These are phyloP conservation scores for Grallaria varia DNA, from an alignment of 2,113 vertebrate species.

Conservation along the genomic window DNA sequence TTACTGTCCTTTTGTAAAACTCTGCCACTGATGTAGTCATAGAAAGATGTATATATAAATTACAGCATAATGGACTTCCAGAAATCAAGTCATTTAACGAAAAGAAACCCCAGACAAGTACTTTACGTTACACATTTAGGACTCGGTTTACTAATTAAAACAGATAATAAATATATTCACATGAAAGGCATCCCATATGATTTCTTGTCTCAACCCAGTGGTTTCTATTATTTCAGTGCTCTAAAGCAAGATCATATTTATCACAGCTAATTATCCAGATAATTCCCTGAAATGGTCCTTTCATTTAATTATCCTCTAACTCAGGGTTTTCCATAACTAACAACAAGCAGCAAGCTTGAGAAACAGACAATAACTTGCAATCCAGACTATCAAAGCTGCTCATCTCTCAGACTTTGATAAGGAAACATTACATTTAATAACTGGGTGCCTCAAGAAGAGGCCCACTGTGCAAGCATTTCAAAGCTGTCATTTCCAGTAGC, in stretches of 20 bases:
- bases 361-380: neutral
- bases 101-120: neutral
- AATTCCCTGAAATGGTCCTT: constrained; percentile 50
- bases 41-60: neutral
- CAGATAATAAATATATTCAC: constrained; percentile 25
- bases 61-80: neutral
- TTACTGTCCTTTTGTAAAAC: constrained; percentile 25
- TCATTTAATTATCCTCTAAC: constrained; percentile 45
- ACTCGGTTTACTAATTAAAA: constrained; percentile 35
- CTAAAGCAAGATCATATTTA: constrained; percentile 46
- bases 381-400: neutral
- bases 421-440: neutral
- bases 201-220: constrained; percentile 41
- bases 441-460: neutral
- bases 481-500: neutral
- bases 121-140: neutral
- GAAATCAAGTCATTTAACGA: constrained; percentile 12
- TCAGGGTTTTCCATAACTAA: neutral
- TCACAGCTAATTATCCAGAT: constrained; percentile 41
- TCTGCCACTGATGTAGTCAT: neutral
- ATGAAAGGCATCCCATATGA: neutral
- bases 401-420: neutral
- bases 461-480: neutral
- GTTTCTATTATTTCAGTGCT: constrained; percentile 11
- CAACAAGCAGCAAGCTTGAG: neutral